Percentiles rank a stretch among this genome's conserved stretches.
phyloP scores from a whole-genome alignment of 2,797 vertebrate genomes.

The Clarias pachynema region DNA sequence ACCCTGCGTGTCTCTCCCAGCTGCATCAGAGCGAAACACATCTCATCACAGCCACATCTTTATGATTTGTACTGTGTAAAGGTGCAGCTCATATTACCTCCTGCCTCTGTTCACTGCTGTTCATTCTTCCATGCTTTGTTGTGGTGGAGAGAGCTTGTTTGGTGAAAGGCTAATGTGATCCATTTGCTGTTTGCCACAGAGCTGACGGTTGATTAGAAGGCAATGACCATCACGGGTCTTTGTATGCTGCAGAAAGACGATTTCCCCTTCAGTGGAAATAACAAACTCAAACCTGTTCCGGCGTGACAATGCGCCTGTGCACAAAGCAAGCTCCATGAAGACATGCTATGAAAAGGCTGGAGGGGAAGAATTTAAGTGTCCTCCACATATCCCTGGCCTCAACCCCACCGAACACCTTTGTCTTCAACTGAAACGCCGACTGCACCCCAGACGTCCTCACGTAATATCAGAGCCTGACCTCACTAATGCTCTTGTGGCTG shows the following conservation, averaged over 20 bases:
- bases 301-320: background rate
- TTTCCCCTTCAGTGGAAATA: background rate
- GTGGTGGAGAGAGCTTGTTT: constrained; percentile 35
- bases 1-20: background rate
- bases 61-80: background rate
- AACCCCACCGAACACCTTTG: background rate
- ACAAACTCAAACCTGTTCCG: background rate
- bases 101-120: constrained; percentile 7
- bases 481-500: background rate
- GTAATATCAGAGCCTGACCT: background rate
- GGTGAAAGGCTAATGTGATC: constrained; percentile 9
- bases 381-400: background rate
- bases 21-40: background rate
- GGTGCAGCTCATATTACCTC: background rate
- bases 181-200: constrained; percentile 24
- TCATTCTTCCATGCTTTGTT: constrained; percentile 42
- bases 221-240: background rate
- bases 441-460: background rate
- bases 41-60: background rate
- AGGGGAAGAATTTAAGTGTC: background rate
- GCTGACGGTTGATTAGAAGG: background rate
- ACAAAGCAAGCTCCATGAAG: background rate
- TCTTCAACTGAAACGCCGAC: background rate
- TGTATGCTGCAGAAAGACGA: background rate
- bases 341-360: background rate